Base-by-base conservation (phyloP, 2,888 invertebrate genomes). In the Eupithecia pulchellata region DNA sequence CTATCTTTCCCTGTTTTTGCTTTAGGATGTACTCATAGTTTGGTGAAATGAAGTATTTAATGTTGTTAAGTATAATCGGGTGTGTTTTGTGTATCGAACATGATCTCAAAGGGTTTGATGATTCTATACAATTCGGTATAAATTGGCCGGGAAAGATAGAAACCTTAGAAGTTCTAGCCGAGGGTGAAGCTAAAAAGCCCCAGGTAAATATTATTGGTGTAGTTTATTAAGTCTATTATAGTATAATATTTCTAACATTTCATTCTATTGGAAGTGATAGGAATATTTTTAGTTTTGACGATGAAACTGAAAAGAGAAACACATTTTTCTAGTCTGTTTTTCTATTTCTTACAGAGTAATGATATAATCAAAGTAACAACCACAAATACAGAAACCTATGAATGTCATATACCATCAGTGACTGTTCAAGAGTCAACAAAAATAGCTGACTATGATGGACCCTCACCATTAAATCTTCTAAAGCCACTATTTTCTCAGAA, bases 61-160 rank as follows among this genome's bases (percentile, higher is more conserved):
- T 82, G 79, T 76, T 87, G 71, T 47, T 90, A 70, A 82, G 81
- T 85, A 76, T 79, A 69, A 69, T 86, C 63, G 84, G 86, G 66
- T 71, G 84, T 62, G 84, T 77, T 66, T 78, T 80, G 65, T 82
- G 88, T 79, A 85, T 91, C 71, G 92, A 95, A 72, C 95, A 96
- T 82, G 96, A 97, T 86, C 94, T 96, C 30, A 96, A 96, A 88
- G 97, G 96, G 58, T 97, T 98, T 83, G 98, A 98, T 88, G 98
- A 98, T 89, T 96, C 96, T 1, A 95, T 98, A 80, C 88, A 97
- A 64, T 98, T 97, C 86, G 96, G 96, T 88, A 96, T 98, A 65
- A 96, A 97, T 86, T 97, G 98, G 97, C 96, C 96, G 32, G 96
- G 97, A 42, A 78, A 80, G 57, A 81, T 83, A 61, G 85, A 86